phyloP scores from a whole-genome alignment of 2,113 vertebrate genomes.

The Egretta garzetta region DNA sequence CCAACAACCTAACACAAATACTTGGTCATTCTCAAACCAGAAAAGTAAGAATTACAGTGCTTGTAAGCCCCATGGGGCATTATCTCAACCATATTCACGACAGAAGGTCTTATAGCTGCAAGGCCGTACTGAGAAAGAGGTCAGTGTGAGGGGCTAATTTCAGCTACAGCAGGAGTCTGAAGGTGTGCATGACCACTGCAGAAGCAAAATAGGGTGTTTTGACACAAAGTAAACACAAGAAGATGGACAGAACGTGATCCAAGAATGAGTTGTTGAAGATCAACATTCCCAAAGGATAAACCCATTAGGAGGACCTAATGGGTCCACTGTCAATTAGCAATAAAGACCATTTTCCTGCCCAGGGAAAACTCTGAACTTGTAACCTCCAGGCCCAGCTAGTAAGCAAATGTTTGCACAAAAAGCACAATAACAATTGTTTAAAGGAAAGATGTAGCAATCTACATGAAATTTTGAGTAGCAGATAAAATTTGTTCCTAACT shows the following conservation, averaged over 20 bases:
- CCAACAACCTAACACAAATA: not conserved
- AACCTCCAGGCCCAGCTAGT: not conserved
- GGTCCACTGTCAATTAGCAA: not conserved
- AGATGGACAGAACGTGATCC: not conserved
- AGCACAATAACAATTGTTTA: slow-evolving; percentile 56
- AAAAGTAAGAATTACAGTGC: not conserved
- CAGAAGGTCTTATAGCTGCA: not conserved
- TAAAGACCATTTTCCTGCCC: not conserved
- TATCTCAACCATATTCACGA: not conserved
- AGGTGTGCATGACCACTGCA: not conserved
- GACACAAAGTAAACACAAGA: not conserved
- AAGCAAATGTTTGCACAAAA: slow-evolving; percentile 65
- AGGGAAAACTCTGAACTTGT: not conserved
- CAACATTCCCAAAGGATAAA: not conserved
- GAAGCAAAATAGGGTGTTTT: not conserved
- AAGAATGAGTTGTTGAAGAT: not conserved
- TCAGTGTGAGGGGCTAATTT: not conserved
- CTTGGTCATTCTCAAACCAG: not conserved
- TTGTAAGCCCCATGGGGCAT: not conserved
- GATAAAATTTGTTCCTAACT: slow-evolving; percentile 33
- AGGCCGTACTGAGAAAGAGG: not conserved
- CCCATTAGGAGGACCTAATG: not conserved
- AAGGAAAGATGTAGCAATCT: slow-evolving; percentile 57
- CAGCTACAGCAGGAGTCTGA: not conserved
- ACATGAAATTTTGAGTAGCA: slow-evolving; percentile 28